Evolutionary conservation across 1,140 invertebrate genomes (phyloP).

Genomic region (Temnothorax longispinosus): DNA sequence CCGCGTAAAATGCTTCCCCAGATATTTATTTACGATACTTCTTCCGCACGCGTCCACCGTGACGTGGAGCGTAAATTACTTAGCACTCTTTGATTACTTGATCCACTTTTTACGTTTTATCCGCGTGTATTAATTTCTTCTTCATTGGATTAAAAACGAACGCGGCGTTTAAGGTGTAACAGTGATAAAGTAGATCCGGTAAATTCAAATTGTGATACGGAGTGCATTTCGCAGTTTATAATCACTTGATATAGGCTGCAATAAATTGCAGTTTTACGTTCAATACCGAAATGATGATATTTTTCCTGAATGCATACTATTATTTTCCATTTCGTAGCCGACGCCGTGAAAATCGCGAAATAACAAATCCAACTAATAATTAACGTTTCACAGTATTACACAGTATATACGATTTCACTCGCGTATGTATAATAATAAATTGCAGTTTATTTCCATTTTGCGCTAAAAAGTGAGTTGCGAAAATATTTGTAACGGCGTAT

Average conservation of each 20-base stretch:
- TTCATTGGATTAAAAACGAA: conserved; percentile 15
- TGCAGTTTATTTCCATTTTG: not conserved
- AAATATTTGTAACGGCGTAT: not conserved
- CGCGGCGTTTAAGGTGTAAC: not conserved
- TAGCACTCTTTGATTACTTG: conserved; percentile 11
- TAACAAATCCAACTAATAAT: conserved; percentile 9
- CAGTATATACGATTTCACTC: not conserved
- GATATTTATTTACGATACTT: conserved; percentile 49
- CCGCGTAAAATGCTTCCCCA: not conserved
- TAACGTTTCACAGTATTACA: not conserved
- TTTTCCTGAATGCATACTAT: not conserved
- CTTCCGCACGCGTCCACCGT: not conserved
- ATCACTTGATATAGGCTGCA: not conserved
- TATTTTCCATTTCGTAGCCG: not conserved
- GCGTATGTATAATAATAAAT: not conserved
- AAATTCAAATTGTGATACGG: not conserved
- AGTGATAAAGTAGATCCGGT: not conserved
- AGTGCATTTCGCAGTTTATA: not conserved
- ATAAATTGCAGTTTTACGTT: conserved; percentile 12
- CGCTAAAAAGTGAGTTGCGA: not conserved
- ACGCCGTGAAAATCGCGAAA: not conserved
- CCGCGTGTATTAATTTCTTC: conserved; percentile 16
- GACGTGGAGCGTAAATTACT: conserved; percentile 21
- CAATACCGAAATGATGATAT: not conserved
- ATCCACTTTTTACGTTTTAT: conserved; percentile 16